Conservation (phyloP, 2,888 invertebrate genomes). For the Strigamia maritima region DNA sequence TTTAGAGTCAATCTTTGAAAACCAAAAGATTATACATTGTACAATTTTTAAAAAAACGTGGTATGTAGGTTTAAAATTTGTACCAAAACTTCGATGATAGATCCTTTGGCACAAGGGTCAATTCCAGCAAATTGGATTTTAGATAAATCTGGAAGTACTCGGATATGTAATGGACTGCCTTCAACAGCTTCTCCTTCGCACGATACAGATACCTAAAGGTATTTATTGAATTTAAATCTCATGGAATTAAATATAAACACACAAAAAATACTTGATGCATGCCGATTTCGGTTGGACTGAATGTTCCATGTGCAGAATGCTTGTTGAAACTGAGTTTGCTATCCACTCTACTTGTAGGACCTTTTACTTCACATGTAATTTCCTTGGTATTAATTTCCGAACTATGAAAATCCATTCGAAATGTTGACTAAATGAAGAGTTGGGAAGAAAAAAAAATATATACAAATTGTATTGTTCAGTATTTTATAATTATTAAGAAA, state of each 20-base stretch:
- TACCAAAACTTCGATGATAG: slow-evolving; percentile 89
- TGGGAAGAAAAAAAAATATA: neutral
- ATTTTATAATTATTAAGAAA: neutral
- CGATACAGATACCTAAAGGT: slow-evolving; percentile 58
- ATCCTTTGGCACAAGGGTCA: slow-evolving; percentile 92
- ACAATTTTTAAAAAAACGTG: no score
- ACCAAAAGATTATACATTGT: slow-evolving; percentile 8
- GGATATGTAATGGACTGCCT: slow-evolving; percentile 68
- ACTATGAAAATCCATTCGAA: slow-evolving; percentile 55
- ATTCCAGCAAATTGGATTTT: slow-evolving; percentile 85
- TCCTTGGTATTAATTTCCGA: slow-evolving; percentile 68
- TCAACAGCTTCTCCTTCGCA: slow-evolving; percentile 61
- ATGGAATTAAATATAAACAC: neutral
- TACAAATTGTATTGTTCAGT: neutral
- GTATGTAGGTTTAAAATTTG: neutral
- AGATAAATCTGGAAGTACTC: slow-evolving; percentile 79
- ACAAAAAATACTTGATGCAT: slow-evolving; percentile 70
- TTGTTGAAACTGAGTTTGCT: slow-evolving; percentile 63
- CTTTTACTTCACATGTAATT: slow-evolving; percentile 71
- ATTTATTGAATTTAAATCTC: neutral
- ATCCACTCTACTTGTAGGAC: slow-evolving; percentile 67
- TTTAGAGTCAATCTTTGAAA: slow-evolving; percentile 59
- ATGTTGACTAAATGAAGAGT: slow-evolving; percentile 48
- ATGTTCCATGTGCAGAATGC: slow-evolving; percentile 73
- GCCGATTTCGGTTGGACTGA: slow-evolving; percentile 83